Evolutionary conservation across 2,797 vertebrate genomes (phyloP).

Genomic region (Sebastes alutus): DNA sequence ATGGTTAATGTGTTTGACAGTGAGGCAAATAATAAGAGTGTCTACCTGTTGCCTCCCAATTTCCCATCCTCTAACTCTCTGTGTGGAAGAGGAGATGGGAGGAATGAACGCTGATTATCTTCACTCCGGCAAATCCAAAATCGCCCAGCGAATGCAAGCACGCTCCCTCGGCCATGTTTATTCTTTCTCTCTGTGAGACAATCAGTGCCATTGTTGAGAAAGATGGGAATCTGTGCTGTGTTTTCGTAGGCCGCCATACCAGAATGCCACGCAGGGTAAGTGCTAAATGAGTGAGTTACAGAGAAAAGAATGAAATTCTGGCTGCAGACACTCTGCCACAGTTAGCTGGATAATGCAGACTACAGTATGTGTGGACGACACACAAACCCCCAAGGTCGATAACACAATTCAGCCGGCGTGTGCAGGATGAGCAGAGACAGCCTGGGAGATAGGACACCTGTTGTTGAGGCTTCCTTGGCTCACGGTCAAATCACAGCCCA

Average conservation of each 20-base stretch:
- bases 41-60: slow-evolving; percentile 64
- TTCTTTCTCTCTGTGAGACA: slow-evolving; percentile 13
- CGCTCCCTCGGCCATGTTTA: slow-evolving; percentile 20
- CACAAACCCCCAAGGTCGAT: not conserved
- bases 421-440: slow-evolving; percentile 2
- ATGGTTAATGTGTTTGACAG: slow-evolving; percentile 66
- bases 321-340: not conserved
- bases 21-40: slow-evolving; percentile 61
- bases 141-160: slow-evolving; percentile 23
- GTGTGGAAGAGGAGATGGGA: slow-evolving; percentile 34
- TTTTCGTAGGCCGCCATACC: not conserved
- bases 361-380: not conserved
- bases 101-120: slow-evolving; percentile 57
- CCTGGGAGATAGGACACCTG: not conserved
- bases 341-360: slow-evolving; percentile 2
- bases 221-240: slow-evolving; percentile 29
- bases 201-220: slow-evolving; percentile 18
- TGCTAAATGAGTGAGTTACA: not conserved
- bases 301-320: not conserved
- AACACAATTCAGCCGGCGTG: not conserved
- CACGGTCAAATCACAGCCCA: not conserved
- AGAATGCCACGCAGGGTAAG: not conserved
- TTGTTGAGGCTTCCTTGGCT: slow-evolving; percentile 8
- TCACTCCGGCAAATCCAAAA: slow-evolving; percentile 45
- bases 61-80: slow-evolving; percentile 32